A percentile compares a stretch with the other conserved stretches of the same genome.
phyloP scores from a whole-genome alignment of 2,888 invertebrate genomes.

The Diaprepes abbreviatus region DNA sequence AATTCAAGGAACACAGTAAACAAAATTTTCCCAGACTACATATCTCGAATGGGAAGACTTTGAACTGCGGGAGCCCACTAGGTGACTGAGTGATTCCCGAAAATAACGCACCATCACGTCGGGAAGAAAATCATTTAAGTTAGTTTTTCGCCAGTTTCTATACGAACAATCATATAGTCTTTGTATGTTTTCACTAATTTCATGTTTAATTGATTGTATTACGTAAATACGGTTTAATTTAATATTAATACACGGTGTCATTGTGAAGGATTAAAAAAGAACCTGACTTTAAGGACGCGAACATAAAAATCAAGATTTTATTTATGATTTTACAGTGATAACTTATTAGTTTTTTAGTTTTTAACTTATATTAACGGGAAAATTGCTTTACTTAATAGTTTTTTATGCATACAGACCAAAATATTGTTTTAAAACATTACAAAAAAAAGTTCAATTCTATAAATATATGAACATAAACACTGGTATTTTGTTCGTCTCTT shows the following conservation, averaged over 20 bases:
- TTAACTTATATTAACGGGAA: too few relatives aligned
- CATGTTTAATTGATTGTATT: background rate
- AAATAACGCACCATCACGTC: slow-evolving; percentile 40
- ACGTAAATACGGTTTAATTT: background rate
- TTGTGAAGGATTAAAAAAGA: background rate
- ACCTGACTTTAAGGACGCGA: too few relatives aligned
- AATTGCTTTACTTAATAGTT: too few relatives aligned
- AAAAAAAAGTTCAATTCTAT: too few relatives aligned
- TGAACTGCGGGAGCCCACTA: slow-evolving; percentile 39
- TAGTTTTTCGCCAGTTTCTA: slow-evolving; percentile 17
- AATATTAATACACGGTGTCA: background rate
- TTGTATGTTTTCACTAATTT: background rate
- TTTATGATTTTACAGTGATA: too few relatives aligned
- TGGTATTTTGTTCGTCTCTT: too few relatives aligned
- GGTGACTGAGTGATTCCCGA: slow-evolving; percentile 48
- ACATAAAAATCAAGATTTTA: too few relatives aligned
- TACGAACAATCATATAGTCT: slow-evolving; percentile 3
- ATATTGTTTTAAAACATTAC: too few relatives aligned
- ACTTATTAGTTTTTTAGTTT: too few relatives aligned
- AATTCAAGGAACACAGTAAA: background rate
- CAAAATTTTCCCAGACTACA: slow-evolving; percentile 31
- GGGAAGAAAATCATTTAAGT: slow-evolving; percentile 18
- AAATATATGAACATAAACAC: too few relatives aligned
- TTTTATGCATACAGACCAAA: too few relatives aligned
- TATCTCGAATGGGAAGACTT: background rate